Conservation (phyloP, 53 echinoderm and acorn worm species). For the Henricia sp. region DNA sequence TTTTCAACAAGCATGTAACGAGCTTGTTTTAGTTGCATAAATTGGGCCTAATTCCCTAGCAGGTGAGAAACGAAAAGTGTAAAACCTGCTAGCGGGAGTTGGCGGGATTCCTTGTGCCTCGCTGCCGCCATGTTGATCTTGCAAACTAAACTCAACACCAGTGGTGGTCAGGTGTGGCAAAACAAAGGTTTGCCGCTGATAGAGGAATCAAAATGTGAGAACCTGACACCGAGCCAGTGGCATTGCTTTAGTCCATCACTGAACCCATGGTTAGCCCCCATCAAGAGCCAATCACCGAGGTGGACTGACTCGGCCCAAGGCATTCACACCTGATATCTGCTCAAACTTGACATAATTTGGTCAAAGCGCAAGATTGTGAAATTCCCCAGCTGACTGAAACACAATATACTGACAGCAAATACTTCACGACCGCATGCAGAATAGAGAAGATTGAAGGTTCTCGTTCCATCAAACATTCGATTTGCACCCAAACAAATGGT, state of each 20-base stretch:
- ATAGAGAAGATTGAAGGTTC: too few relatives aligned
- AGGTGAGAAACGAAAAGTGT: conserved; percentile 51
- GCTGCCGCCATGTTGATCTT: conserved; percentile 53
- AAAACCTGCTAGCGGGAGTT: conserved; percentile 10
- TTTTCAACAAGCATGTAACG: not conserved
- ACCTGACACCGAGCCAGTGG: not conserved
- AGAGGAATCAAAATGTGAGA: conserved; percentile 14
- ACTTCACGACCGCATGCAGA: too few relatives aligned
- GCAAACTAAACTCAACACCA: conserved; percentile 55
- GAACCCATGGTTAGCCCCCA: not conserved
- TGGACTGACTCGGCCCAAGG: conserved; percentile 3
- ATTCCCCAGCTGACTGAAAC: conserved; percentile 39
- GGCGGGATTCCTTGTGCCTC: not conserved
- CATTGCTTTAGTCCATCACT: not conserved
- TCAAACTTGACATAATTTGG: conserved; percentile 44
- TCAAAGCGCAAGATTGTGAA: conserved; percentile 27
- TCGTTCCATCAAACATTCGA: too few relatives aligned
- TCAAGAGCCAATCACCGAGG: not conserved
- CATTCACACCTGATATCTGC: conserved; percentile 17
- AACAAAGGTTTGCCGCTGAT: conserved; percentile 21
- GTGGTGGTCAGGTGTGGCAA: conserved; percentile 18
- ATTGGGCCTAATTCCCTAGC: conserved; percentile 28
- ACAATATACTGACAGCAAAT: too few relatives aligned
- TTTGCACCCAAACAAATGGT: too few relatives aligned
- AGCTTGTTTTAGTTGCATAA: conserved; percentile 30